These are phyloP conservation scores for Eumaeus atala DNA, from an alignment of 1,140 invertebrate species.

Conservation along the genomic window DNA sequence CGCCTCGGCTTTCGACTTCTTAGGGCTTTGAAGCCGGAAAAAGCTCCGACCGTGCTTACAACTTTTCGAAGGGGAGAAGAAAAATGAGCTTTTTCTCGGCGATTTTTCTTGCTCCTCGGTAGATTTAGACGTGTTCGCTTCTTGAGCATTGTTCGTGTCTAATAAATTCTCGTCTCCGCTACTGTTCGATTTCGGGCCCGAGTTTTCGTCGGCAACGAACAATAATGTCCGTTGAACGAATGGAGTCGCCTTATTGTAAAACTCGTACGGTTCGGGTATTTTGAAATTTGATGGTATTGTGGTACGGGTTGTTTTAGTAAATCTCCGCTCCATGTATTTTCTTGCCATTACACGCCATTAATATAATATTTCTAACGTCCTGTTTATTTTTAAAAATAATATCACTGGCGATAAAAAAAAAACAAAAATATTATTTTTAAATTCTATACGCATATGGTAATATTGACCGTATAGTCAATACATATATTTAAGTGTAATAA, in stretches of 20 bases:
- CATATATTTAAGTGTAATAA: neutral
- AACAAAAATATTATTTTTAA: neutral
- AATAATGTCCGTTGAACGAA: conserved; percentile 68
- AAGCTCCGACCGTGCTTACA: conserved; percentile 63
- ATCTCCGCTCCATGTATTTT: conserved; percentile 72
- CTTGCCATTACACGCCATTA: conserved; percentile 59
- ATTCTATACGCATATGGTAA: neutral
- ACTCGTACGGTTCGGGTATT: conserved; percentile 64
- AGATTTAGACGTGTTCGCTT: conserved; percentile 48
- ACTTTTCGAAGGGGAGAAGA: conserved; percentile 69
- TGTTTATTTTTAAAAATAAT: conserved; percentile 1
- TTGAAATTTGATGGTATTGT: conserved; percentile 65
- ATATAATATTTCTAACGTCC: neutral
- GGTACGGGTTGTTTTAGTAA: conserved; percentile 61
- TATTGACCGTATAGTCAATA: neutral
- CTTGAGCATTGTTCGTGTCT: conserved; percentile 37
- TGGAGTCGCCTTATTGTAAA: conserved; percentile 70
- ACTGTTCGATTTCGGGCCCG: conserved; percentile 47
- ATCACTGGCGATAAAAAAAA: neutral
- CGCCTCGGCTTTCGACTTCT: conserved; percentile 59
- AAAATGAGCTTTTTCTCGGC: conserved; percentile 68
- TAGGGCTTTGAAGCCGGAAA: conserved; percentile 67
- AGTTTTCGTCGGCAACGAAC: conserved; percentile 64
- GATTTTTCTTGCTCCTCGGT: conserved; percentile 64
- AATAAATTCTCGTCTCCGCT: conserved; percentile 24